These are phyloP conservation scores for Cotesia vestalis DNA, from an alignment of 1,140 invertebrate species.

Conservation along the genomic window DNA sequence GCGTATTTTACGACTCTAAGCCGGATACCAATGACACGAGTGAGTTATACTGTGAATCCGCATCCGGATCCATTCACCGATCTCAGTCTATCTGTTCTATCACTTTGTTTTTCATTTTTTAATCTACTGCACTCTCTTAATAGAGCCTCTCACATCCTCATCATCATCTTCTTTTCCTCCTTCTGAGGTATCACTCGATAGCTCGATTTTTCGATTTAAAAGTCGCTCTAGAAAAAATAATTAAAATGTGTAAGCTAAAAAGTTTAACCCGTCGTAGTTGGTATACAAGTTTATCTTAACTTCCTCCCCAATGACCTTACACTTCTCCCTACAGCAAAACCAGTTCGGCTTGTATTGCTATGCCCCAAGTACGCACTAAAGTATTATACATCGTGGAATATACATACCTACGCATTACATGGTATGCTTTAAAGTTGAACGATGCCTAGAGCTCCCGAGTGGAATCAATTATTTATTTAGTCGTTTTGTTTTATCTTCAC, in stretches of 20 bases:
- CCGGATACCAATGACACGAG: conserved; percentile 26
- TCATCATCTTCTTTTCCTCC: no score
- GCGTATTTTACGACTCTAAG: conserved; percentile 26
- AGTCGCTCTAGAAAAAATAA: neutral
- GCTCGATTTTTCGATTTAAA: no score
- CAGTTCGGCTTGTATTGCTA: conserved; percentile 54
- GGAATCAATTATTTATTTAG: conserved; percentile 66
- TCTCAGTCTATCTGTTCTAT: neutral
- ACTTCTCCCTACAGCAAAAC: conserved; percentile 52
- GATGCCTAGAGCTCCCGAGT: conserved; percentile 54
- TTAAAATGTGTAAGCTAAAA: neutral
- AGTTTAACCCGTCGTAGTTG: conserved; percentile 2
- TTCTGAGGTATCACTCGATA: no score
- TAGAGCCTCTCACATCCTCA: no score
- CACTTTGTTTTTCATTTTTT: neutral
- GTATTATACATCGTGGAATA: conserved; percentile 9
- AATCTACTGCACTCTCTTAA: no score
- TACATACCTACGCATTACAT: conserved; percentile 22
- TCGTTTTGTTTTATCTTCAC: conserved; percentile 60
- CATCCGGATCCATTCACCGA: conserved; percentile 28
- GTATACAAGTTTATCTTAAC: conserved; percentile 41
- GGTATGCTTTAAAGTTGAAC: conserved; percentile 17
- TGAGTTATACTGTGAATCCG: conserved; percentile 24
- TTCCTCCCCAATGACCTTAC: conserved; percentile 57
- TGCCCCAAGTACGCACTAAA: conserved; percentile 40